Conservation (phyloP, 2,113 vertebrate species). For the Uria aalge region DNA sequence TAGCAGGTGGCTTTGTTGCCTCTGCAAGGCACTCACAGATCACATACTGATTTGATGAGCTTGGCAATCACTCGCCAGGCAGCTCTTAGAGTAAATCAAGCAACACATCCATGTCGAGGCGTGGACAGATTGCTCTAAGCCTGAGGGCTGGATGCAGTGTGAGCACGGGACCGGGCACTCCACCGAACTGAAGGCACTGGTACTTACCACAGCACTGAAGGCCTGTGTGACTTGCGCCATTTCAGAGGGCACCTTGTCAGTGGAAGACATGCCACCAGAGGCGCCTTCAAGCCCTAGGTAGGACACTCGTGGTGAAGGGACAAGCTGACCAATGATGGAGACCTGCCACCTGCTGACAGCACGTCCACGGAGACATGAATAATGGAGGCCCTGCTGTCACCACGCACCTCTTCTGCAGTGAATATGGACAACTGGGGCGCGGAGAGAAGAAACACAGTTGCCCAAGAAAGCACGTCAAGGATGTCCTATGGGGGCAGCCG, state of each 20-base stretch:
- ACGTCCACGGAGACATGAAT: not conserved
- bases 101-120: not conserved
- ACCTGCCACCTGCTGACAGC: not conserved
- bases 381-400: not conserved
- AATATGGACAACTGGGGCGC: rapidly evolving
- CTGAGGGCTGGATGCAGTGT: not conserved
- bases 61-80: not conserved
- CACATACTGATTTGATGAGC: not conserved
- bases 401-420: not conserved
- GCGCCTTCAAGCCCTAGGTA: not conserved
- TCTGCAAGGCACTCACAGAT: not conserved
- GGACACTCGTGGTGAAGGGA: not conserved
- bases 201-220: not conserved
- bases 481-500: not conserved
- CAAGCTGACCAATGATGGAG: not conserved
- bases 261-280: not conserved
- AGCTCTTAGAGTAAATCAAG: not conserved
- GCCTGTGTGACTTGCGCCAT: not conserved
- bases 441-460: not conserved
- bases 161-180: rapidly evolving
- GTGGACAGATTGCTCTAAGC: not conserved
- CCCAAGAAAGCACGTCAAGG: not conserved
- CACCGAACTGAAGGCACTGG: not conserved
- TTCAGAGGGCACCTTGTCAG: not conserved
- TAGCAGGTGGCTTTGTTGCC: not conserved